phyloP scores from a whole-genome alignment of 2,888 invertebrate species.

The Stenolophus ochropezus region DNA sequence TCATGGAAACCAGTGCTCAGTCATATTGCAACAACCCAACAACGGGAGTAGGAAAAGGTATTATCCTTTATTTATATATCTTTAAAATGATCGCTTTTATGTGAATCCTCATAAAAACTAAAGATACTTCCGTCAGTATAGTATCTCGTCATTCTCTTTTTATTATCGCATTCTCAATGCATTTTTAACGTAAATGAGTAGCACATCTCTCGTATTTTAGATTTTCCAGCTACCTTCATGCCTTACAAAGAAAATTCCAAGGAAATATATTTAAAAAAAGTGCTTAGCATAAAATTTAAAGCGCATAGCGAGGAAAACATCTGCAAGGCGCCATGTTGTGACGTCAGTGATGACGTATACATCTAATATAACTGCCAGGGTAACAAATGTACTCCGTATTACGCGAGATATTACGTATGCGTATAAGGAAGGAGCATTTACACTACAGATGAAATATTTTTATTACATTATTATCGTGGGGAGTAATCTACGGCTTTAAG shows the following conservation, averaged over 20 bases:
- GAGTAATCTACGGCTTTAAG: neutral
- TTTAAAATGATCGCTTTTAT: neutral
- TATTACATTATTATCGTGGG: slow-evolving; percentile 4
- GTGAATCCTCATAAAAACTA: neutral
- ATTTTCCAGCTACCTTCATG: neutral
- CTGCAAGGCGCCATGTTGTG: slow-evolving; percentile 31
- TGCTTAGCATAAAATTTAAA: slow-evolving; percentile 34
- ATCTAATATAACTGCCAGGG: slow-evolving; percentile 30
- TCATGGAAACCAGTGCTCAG: too few relatives aligned
- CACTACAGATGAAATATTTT: slow-evolving; percentile 9
- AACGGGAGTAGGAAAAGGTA: neutral
- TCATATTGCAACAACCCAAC: too few relatives aligned
- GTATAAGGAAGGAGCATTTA: neutral
- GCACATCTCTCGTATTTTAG: slow-evolving; percentile 20
- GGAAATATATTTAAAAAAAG: slow-evolving; percentile 21
- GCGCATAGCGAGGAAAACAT: neutral
- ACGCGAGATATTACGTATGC: neutral
- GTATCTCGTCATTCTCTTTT: neutral
- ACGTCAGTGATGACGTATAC: slow-evolving; percentile 28
- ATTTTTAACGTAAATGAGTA: slow-evolving; percentile 20
- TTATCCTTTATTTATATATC: neutral
- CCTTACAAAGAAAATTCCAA: slow-evolving; percentile 10
- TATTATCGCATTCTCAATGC: slow-evolving; percentile 5
- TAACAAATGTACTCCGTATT: slow-evolving; percentile 31
- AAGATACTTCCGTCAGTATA: neutral